Conservation (phyloP, 2,888 invertebrate species). For the Liodrosophila aerea region DNA sequence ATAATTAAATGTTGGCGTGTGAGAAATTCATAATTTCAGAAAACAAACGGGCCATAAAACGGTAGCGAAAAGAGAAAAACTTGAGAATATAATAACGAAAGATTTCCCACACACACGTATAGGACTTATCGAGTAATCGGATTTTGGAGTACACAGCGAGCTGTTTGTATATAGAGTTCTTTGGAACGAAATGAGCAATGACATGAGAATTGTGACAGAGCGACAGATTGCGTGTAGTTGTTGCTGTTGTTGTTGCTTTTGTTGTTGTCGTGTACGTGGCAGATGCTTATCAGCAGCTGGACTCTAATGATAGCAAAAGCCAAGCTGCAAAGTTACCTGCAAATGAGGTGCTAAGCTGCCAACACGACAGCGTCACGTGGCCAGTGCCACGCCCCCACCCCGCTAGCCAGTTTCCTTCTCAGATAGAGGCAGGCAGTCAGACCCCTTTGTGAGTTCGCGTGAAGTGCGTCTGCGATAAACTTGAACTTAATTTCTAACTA, state of each 20-base stretch:
- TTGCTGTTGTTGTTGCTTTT: conserved; percentile 10
- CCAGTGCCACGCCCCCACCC: conserved; percentile 33
- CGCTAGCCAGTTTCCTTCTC: background rate
- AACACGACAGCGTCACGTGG: conserved; percentile 51
- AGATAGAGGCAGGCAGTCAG: too few relatives aligned
- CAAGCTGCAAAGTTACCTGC: conserved; percentile 23
- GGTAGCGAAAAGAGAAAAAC: conserved; percentile 38
- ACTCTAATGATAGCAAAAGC: conserved; percentile 43
- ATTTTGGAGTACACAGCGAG: conserved; percentile 24
- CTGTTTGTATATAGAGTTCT: conserved; percentile 6
- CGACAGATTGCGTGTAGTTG: conserved; percentile 53
- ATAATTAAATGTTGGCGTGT: conserved; percentile 69
- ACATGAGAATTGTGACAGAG: conserved; percentile 60
- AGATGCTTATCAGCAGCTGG: conserved; percentile 27
- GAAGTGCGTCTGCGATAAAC: conserved; percentile 60
- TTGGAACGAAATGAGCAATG: conserved; percentile 22
- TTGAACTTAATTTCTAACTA: conserved; percentile 62
- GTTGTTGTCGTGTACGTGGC: conserved; percentile 32
- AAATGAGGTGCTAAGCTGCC: conserved; percentile 70
- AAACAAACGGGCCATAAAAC: conserved; percentile 25
- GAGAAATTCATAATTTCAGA: conserved; percentile 62
- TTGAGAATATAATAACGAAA: conserved; percentile 3
- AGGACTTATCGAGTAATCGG: conserved; percentile 56
- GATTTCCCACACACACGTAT: conserved; percentile 52
- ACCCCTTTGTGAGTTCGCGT: conserved; percentile 38